Evolutionary conservation across 2,888 invertebrate genomes (phyloP), one percentile per base, ranked within the genome.

Genomic region (Lordiphosa fenestrarum): DNA sequence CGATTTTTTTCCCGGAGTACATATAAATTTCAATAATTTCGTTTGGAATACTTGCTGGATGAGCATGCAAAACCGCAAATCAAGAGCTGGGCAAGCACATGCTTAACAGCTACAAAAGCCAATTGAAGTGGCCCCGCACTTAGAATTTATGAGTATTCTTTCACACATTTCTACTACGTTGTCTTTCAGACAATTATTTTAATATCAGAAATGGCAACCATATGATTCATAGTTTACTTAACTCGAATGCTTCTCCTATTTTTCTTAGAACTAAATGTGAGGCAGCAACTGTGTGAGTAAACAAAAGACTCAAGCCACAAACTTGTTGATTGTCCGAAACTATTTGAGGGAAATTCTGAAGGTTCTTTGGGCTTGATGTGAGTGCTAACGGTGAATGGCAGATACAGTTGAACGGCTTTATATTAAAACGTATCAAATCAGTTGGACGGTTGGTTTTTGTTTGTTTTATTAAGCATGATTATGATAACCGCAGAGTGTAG

Each of bases 241-340:
- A 40, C 25, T 49, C 44, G 30, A 55, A 48, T 15, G 48, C 44
- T 21, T 46, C 41, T 37, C 4, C 9, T 30, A 25, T 42, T 56
- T 39, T 76, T 75, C 69, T 64, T 46, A 66, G 71, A 73, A 69
- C 19, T 21, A n/a, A 21, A 50, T 63, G 37, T 66, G 63, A 66
- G 39, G 7, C 55, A 62, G 39, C 65, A 35, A 37, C 42, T 12
- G 47, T n/a, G 25, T 15, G 33, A 30, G 23, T 15, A 44, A 69
- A 77, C 81, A 77, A 84, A 81, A 77, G 82, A 82, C 73, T 81
- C 65, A 64, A 69, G 61, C 70, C 77, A 77, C 77, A 56, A 81
- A 72, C 81, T 69, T 49, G 58, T 40, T 71, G 70, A 63, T 76
- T 81, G 68, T 68, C 71, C 57, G 46, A 50, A 25, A 35, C 30